These are phyloP conservation scores for Ophion slaviceki DNA, from an alignment of 2,888 invertebrate species.

Conservation along the genomic window DNA sequence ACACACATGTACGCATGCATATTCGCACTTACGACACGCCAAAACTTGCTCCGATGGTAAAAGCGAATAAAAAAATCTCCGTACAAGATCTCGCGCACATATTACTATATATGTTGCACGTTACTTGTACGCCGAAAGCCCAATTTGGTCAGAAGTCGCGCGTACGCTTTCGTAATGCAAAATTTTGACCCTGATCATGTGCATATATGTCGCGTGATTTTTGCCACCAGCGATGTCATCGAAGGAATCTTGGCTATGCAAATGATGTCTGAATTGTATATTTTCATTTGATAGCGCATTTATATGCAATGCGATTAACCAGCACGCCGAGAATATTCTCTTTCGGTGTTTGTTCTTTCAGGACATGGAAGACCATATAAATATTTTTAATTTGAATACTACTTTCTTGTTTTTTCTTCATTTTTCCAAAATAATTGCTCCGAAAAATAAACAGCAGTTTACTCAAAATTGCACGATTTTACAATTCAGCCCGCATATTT, in stretches of 20 bases:
- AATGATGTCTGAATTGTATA: conserved; percentile 12
- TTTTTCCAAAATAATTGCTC: background rate
- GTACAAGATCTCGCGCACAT: conserved; percentile 35
- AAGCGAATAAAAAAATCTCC: conserved; percentile 36
- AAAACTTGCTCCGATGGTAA: conserved; percentile 17
- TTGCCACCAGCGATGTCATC: conserved; percentile 42
- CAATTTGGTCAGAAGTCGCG: conserved; percentile 51
- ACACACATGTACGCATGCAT: background rate
- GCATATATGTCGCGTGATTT: conserved; percentile 23
- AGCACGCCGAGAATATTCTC: conserved; percentile 35
- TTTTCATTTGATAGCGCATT: conserved; percentile 24
- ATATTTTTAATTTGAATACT: background rate
- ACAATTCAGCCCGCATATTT: too few species aligned
- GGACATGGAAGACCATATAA: background rate
- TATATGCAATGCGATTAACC: conserved; percentile 30
- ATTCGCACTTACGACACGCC: conserved; percentile 44
- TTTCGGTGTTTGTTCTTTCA: background rate
- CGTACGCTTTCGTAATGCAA: conserved; percentile 45
- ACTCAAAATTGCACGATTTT: too few species aligned
- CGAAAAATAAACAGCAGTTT: too few species aligned
- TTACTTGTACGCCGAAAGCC: conserved; percentile 39
- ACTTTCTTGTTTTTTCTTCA: conserved; percentile 18
- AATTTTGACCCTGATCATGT: conserved; percentile 22
- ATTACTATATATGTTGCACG: conserved; percentile 33
- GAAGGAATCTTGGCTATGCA: conserved; percentile 32